Conservation (phyloP, 2,888 invertebrate genomes). For the Hofmannophila pseudospretella region DNA sequence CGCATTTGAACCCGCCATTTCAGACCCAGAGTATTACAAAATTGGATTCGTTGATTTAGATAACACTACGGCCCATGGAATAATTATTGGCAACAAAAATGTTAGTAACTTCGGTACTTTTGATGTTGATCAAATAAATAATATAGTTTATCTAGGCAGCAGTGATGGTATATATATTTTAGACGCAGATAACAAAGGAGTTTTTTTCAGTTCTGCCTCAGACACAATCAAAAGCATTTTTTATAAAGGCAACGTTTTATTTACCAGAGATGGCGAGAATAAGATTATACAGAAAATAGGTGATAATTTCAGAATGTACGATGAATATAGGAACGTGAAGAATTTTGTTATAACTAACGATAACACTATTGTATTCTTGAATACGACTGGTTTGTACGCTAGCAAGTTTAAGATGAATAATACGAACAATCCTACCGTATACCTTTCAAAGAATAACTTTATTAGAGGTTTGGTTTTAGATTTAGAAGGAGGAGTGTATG, state of each 20-base stretch:
- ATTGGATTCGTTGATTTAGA: conserved; percentile 52
- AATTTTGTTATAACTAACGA: conserved; percentile 54
- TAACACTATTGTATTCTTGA: conserved; percentile 45
- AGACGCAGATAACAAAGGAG: conserved; percentile 33
- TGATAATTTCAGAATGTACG: conserved; percentile 38
- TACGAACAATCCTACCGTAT: conserved; percentile 28
- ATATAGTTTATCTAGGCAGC: conserved; percentile 53
- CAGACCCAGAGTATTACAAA: conserved; percentile 56
- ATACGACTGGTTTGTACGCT: conserved; percentile 47
- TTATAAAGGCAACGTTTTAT: conserved; percentile 52
- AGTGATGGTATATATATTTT: conserved; percentile 51
- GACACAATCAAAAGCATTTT: conserved; percentile 48
- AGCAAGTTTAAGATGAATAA: conserved; percentile 28
- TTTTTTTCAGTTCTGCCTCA: conserved; percentile 49
- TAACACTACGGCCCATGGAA: conserved; percentile 24
- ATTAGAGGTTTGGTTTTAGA: conserved; percentile 57
- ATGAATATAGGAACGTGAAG: conserved; percentile 40
- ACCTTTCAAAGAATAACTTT: conserved; percentile 49
- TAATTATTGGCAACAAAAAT: conserved; percentile 32
- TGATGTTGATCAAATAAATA: conserved; percentile 55
- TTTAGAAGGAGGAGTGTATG: conserved; percentile 46
- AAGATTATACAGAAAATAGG: conserved; percentile 51
- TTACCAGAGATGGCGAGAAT: conserved; percentile 36
- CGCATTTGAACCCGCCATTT: conserved; percentile 54
- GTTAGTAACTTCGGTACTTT: conserved; percentile 57